Base-by-base conservation (phyloP, 1,140 invertebrate species). In the Bombus confusus region DNA sequence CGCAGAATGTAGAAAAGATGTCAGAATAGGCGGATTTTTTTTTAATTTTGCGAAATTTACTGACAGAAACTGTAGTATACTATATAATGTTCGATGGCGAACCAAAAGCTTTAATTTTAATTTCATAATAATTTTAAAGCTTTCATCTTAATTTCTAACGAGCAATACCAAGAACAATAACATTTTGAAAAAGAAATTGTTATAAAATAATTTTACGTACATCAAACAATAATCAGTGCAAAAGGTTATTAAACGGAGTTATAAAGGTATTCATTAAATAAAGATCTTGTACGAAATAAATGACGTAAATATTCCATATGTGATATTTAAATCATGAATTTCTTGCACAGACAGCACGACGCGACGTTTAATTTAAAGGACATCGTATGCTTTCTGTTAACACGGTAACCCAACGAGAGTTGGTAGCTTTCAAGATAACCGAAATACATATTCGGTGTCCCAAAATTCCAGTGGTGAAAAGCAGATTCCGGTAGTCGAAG, bases 401-500 rank as follows among this genome's bases (percentile, higher is more conserved):
- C 13, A 4, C 41, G 37, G 39, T 47, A n/a, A 34, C 41, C 31
- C 18, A 75, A 74, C 4, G 31, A 66, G 72, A 52, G 6, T 25
- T 6, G 22, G 8, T 37, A 22, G n/a, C 39, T 28, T 13, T 41
- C 37, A 31, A 71, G 43, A 71, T 41, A 84, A 59, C 28, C 8
- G 12, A 22, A 71, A 41, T 34, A 34, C 15, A 41, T 52, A 59
- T 13, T 41, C 12, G 47, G 1, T 59, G 62, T 43, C 72, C 31
- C 2, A 59, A 80, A 84, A 80, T 84, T 71, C n/a, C n/a, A 15
- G 6, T 6, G 25, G 13, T 37, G n/a, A 13, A 62, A 39, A 83
- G n/a, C 43, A 22, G 43, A 71, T 78, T 84, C 83, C 59, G 74
- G 18, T 28, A 66, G 47, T 62, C 57, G 39, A 86, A 88, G 81